phyloP scores from a whole-genome alignment of 1,140 invertebrate genomes.

The Drosophila kurseongensis region DNA sequence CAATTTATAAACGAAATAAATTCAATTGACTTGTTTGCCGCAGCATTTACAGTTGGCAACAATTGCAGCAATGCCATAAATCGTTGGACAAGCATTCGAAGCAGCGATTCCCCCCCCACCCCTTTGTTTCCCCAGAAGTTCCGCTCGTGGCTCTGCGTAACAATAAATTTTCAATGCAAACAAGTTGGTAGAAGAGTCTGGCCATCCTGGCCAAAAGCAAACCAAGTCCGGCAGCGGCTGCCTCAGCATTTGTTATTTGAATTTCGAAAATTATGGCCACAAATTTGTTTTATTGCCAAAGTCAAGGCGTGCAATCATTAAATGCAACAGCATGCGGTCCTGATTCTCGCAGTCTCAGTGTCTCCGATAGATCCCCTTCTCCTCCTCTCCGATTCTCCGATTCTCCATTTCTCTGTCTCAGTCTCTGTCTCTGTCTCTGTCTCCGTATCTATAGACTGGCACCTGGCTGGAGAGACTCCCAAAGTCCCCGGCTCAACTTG shows the following conservation, averaged over 20 bases:
- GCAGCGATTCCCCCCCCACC: conserved; percentile 3
- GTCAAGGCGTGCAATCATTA: conserved; percentile 83
- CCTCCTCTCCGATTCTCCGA: conserved; percentile 6
- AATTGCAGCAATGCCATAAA: conserved; percentile 83
- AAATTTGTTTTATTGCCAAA: conserved; percentile 84
- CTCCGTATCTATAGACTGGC: not conserved
- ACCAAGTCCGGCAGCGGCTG: conserved; percentile 40
- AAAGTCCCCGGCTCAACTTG: conserved; percentile 43
- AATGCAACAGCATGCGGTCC: conserved; percentile 82
- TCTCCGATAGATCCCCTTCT: conserved; percentile 18
- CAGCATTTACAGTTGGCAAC: conserved; percentile 83
- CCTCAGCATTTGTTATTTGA: conserved; percentile 77
- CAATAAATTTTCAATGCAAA: conserved; percentile 83
- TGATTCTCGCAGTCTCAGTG: conserved; percentile 13
- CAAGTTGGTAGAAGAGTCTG: conserved; percentile 59
- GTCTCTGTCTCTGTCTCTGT: not conserved
- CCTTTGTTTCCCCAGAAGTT: conserved; percentile 6
- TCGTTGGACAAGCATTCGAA: conserved; percentile 62
- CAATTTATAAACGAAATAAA: conserved; percentile 84
- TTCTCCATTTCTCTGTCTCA: not conserved
- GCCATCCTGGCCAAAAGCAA: conserved; percentile 24
- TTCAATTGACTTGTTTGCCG: conserved; percentile 83
- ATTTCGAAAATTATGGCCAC: conserved; percentile 83
- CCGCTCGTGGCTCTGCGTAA: conserved; percentile 68
- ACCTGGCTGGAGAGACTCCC: conserved; percentile 24